These are phyloP conservation scores for Apocrypta bakeri DNA, from an alignment of 1,140 invertebrate species.

Conservation along the genomic window DNA sequence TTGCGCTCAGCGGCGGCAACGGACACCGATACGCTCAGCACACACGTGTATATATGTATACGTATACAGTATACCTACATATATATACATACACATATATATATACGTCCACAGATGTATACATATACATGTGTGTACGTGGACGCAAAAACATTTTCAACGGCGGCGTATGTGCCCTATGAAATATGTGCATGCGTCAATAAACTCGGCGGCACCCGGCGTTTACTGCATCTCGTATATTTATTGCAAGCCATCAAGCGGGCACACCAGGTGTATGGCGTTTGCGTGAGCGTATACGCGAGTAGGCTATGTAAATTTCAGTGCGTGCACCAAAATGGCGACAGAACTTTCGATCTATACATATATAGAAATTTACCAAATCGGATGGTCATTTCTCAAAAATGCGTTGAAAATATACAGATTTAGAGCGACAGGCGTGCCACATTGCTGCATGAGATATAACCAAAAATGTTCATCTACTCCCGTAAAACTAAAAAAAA, in stretches of 20 bases:
- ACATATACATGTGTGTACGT: not conserved
- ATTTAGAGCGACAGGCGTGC: too few species aligned
- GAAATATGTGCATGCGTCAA: constrained; percentile 41
- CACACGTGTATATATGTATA: not conserved
- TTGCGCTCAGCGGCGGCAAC: constrained; percentile 59
- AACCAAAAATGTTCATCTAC: not conserved
- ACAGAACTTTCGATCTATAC: not conserved
- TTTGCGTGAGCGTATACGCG: not conserved
- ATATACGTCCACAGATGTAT: too few species aligned
- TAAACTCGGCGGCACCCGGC: constrained; percentile 16
- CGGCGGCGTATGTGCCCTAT: not conserved
- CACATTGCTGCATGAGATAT: too few species aligned
- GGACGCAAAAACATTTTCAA: constrained; percentile 32
- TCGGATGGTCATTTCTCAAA: too few species aligned
- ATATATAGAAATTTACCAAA: not conserved
- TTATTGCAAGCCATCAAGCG: not conserved
- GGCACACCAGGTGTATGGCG: not conserved
- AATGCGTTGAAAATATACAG: too few species aligned
- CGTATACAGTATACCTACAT: not conserved
- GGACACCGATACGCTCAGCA: constrained; percentile 55
- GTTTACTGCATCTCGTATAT: constrained; percentile 24
- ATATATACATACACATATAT: not conserved
- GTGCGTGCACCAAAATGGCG: constrained; percentile 28
- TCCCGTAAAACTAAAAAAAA: not conserved
- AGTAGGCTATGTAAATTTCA: constrained; percentile 7